Conservation (phyloP, 2,113 vertebrate genomes). For the Asarcornis scutulata region DNA sequence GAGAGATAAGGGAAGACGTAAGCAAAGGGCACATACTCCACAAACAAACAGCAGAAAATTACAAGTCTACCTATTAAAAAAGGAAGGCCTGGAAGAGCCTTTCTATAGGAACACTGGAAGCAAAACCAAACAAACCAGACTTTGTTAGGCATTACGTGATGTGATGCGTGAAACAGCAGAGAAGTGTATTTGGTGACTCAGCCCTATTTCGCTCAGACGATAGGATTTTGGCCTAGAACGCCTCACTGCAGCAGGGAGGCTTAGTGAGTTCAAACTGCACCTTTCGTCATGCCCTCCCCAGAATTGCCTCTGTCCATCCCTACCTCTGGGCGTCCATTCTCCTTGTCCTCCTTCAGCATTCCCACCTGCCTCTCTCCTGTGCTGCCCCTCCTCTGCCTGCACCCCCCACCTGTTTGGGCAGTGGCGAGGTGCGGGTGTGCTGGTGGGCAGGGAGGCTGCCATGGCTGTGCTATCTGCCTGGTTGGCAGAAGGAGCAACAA, state of each 20-base stretch:
- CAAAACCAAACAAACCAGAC: conserved; percentile 1
- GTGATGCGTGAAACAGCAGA: not conserved
- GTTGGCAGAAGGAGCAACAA: not conserved
- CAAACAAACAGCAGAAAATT: not conserved
- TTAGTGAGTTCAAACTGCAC: not conserved
- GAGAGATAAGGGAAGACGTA: not conserved
- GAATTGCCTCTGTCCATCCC: not conserved
- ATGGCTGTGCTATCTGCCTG: fast-evolving
- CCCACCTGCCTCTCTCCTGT: not conserved
- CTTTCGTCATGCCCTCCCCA: not conserved
- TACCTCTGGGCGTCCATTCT: not conserved
- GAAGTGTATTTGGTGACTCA: not conserved
- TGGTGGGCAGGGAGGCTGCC: not conserved
- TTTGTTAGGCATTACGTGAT: not conserved
- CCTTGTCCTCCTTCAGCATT: not conserved
- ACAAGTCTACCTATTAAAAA: not conserved
- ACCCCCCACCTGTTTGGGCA: not conserved
- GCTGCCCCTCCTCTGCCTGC: not conserved
- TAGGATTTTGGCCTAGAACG: not conserved
- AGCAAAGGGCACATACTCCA: not conserved
- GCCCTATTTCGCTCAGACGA: not conserved
- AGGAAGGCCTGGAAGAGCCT: not conserved
- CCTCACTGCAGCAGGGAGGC: not conserved
- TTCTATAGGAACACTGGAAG: not conserved
- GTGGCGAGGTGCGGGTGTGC: not conserved